phyloP scores from a whole-genome alignment of 2,797 vertebrate species.

The Gadopsis marmoratus region DNA sequence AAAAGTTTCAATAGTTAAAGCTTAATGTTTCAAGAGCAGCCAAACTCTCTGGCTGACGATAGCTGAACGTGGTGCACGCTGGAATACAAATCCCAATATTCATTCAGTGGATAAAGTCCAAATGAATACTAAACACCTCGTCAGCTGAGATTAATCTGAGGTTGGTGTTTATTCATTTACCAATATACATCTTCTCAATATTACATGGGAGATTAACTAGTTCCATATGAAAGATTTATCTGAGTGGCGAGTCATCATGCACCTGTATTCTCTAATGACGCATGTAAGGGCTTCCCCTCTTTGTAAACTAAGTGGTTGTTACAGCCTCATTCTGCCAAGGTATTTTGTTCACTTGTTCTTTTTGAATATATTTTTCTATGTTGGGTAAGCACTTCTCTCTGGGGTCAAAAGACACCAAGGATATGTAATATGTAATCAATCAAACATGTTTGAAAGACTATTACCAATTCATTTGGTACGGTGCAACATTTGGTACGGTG shows the following conservation, averaged over 20 bases:
- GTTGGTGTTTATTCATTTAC: conserved; percentile 70
- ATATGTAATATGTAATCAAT: conserved; percentile 56
- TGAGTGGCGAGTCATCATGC: conserved; percentile 66
- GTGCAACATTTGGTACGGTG: conserved; percentile 42
- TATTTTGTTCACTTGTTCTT: conserved; percentile 49
- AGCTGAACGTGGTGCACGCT: conserved; percentile 3
- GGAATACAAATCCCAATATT: conserved; percentile 27
- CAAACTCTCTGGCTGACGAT: conserved; percentile 28
- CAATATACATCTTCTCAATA: conserved; percentile 73
- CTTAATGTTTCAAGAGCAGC: conserved; percentile 8
- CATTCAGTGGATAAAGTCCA: conserved; percentile 47
- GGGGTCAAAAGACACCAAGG: conserved; percentile 16
- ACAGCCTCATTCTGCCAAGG: conserved; percentile 53
- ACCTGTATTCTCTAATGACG: conserved; percentile 79
- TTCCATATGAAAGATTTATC: conserved; percentile 75
- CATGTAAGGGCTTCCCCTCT: conserved; percentile 72
- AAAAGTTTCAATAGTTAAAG: not conserved
- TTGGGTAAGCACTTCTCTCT: not conserved
- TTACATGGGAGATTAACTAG: conserved; percentile 82
- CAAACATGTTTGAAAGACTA: conserved; percentile 44
- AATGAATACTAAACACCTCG: conserved; percentile 62
- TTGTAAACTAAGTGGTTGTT: conserved; percentile 74
- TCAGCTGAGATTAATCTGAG: conserved; percentile 62
- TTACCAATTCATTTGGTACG: conserved; percentile 51
- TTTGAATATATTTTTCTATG: not conserved